phyloP scores from a whole-genome alignment of 2,113 vertebrate species.

The Malurus cyaneus region DNA sequence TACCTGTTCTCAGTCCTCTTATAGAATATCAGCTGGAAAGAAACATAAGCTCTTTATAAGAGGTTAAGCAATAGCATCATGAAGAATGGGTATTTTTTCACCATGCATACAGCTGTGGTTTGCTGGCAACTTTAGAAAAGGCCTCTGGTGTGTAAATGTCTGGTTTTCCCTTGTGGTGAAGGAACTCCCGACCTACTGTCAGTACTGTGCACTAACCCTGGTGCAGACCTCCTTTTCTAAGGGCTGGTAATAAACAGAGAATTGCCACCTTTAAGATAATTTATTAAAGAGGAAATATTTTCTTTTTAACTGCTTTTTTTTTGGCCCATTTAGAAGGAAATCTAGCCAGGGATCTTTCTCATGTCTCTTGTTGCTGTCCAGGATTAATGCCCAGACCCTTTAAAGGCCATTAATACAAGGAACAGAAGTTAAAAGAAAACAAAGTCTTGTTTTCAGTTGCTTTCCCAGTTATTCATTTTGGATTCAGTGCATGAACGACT shows the following conservation, averaged over 20 bases:
- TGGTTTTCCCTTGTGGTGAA: not conserved
- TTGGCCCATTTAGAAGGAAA: not conserved
- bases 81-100: not conserved
- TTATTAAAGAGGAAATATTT: not conserved
- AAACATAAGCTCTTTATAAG: not conserved
- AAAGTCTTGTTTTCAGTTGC: conserved; percentile 8
- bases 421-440: conserved; percentile 37
- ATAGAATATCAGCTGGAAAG: not conserved
- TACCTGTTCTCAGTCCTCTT: not conserved
- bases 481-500: conserved; percentile 7
- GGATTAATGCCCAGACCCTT: not conserved
- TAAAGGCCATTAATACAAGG: not conserved
- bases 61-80: not conserved
- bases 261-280: not conserved
- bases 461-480: conserved; percentile 31
- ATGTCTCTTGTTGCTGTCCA: not conserved
- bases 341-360: not conserved
- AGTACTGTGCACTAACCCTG: not conserved
- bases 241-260: not conserved
- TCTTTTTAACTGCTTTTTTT: not conserved
- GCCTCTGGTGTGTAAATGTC: not conserved
- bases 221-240: not conserved
- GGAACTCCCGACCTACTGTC: not conserved
- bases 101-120: not conserved
- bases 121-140: not conserved